These are phyloP conservation scores for Crax fasciolata DNA, from an alignment of 2,797 vertebrate genomes.

Conservation along the genomic window DNA sequence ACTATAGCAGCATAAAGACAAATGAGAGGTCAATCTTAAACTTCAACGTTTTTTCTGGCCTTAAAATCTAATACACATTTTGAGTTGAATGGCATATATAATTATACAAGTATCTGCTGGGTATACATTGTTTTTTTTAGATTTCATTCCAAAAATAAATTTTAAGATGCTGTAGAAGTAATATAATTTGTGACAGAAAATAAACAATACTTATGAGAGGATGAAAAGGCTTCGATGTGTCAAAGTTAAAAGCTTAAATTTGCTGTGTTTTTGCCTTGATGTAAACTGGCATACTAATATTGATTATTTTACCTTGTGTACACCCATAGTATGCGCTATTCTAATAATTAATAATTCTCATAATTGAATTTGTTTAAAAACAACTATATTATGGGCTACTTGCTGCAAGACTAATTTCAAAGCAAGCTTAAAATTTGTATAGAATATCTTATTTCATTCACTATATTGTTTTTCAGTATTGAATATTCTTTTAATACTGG, in stretches of 20 bases:
- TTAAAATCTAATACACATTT: not conserved
- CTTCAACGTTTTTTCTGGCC: not conserved
- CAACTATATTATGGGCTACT: not conserved
- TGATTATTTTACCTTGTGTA: not conserved
- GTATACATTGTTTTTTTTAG: not conserved
- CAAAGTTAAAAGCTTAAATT: not conserved
- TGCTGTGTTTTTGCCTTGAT: not conserved
- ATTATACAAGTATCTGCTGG: not conserved
- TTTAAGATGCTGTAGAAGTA: not conserved
- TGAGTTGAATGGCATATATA: not conserved
- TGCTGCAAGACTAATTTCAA: not conserved
- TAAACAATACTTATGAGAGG: not conserved
- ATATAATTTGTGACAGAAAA: not conserved
- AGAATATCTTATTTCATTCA: not conserved
- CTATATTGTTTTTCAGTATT: not conserved
- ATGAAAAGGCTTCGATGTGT: conserved; percentile 2
- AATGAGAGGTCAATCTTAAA: not conserved
- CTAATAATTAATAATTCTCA: not conserved
- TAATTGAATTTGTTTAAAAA: not conserved
- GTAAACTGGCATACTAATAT: not conserved
- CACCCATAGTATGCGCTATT: not conserved
- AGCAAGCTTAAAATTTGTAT: not conserved
- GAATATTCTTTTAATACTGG: not conserved
- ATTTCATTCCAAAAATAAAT: not conserved
- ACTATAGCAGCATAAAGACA: not conserved